Evolutionary conservation across 37 sponge, comb jelly and placozoan genomes (phyloP).

Genomic region (Petrosia ficiformis): DNA sequence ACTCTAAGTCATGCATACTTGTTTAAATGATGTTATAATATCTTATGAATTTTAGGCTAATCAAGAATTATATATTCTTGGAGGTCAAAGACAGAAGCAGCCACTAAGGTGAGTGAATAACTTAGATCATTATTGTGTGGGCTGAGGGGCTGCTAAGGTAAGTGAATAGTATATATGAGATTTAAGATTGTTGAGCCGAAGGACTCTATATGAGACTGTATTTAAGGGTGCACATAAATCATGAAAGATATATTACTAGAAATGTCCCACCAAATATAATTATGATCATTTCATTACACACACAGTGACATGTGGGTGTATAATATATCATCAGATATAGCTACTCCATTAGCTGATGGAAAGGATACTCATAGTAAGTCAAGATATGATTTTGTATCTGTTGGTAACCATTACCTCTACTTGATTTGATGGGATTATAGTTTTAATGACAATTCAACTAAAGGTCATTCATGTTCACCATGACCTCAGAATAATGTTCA

Average conservation of each 20-base stretch:
- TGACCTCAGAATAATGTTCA: too few species aligned
- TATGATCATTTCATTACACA: background rate
- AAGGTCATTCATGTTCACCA: too few species aligned
- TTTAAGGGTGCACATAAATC: too few species aligned
- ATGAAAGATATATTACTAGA: too few species aligned
- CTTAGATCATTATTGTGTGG: too few species aligned
- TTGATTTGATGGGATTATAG: too few species aligned
- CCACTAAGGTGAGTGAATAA: conserved; percentile 15
- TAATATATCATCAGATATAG: conserved; percentile 26
- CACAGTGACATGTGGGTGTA: conserved; percentile 60
- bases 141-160: too few species aligned
- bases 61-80: conserved; percentile 44
- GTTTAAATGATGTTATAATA: background rate
- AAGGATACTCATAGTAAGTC: conserved; percentile 1
- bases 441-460: too few species aligned
- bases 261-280: background rate
- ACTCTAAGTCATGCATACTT: background rate
- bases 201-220: too few species aligned
- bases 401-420: too few species aligned
- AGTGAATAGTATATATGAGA: too few species aligned
- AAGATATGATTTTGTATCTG: background rate
- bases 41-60: conserved; percentile 1
- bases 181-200: too few species aligned
- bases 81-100: conserved; percentile 58
- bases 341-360: conserved; percentile 31